Base-by-base conservation (phyloP, 2,797 vertebrate genomes). In the Sebastes vulpes region DNA sequence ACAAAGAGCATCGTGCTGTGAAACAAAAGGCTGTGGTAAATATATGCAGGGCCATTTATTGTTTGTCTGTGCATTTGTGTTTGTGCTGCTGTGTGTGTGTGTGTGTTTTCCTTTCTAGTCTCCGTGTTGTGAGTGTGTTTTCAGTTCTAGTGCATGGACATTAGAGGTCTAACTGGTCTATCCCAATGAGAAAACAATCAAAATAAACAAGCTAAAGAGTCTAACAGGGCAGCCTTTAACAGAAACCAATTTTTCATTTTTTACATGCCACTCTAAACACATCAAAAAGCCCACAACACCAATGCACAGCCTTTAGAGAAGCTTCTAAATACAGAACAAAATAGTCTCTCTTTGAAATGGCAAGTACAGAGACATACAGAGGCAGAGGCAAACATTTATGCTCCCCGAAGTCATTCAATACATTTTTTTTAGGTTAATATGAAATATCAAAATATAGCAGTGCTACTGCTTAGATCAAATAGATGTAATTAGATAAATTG, bases 401-500 rank as follows among this genome's bases (percentile, higher is more conserved):
- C 73, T 65, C 67, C 56, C 50, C 42, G 59, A 82, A 87, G 72
- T 48, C 50, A 83, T 74, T 83, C 56, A 58, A 66, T 77, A 42
- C 67, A 77, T 65, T 84, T 63, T 63, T 61, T 61, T 73, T 84
- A 85, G 81, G 75, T 85, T 89, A 84, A 86, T 90, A 61, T 72
- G 63, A 91, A 91, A 91, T 79, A 90, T 90, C 89, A 94, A 91
- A 93, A 92, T 74, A 82, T 42, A 87, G 73, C 79, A 71, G 77
- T 61, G 18, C 83, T 71, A 75, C 61, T 74, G 86, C 82, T 88
- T 59, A 64, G 89, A 91, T 94, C 89, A 94, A 92, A 94, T 88
- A 92, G 82, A 92, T 90, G 92, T 93, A 94, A 95, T 95, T 94
- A 94, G 89, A 93, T 93, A 94, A 94, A 94, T 90, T 93, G 93